phyloP scores from a whole-genome alignment of 2,888 invertebrate genomes.

The Miltochrista miniata region DNA sequence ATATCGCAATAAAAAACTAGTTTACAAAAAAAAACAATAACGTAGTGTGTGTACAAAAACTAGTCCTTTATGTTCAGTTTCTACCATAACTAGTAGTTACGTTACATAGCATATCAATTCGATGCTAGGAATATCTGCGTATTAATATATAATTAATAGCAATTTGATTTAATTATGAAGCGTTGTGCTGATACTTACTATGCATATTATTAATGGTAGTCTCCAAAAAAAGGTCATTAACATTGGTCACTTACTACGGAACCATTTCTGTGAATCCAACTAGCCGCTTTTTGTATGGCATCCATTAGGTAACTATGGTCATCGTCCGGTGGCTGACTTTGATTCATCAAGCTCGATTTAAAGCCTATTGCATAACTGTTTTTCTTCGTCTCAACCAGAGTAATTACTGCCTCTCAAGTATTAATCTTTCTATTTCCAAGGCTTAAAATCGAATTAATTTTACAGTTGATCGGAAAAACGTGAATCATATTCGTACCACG shows the following conservation, averaged over 20 bases:
- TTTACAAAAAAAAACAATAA: too few species aligned
- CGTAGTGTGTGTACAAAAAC: too few species aligned
- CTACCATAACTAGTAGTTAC: not conserved
- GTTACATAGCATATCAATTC: too few species aligned
- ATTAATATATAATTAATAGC: not conserved
- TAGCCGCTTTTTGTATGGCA: constrained; percentile 25
- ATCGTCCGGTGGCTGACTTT: constrained; percentile 46
- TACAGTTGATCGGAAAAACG: constrained; percentile 22
- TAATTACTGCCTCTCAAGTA: not conserved
- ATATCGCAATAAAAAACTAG: too few species aligned
- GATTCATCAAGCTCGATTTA: constrained; percentile 23
- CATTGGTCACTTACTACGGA: constrained; percentile 7
- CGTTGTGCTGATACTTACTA: not conserved
- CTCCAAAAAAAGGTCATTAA: constrained; percentile 10
- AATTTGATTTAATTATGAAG: constrained; percentile 3
- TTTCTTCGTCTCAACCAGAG: constrained; percentile 16
- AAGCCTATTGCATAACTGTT: constrained; percentile 29
- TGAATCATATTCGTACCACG: constrained; percentile 36
- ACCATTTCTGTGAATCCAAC: constrained; percentile 7
- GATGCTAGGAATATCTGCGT: too few species aligned
- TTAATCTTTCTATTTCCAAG: constrained; percentile 10
- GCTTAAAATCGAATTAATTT: constrained; percentile 16
- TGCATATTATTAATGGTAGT: constrained; percentile 5
- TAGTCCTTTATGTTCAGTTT: too few species aligned
- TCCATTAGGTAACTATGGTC: constrained; percentile 48